Evolutionary conservation across 2,113 vertebrate genomes (phyloP), one percentile per base, ranked within the genome.

Genomic region (Serilophus lunatus): DNA sequence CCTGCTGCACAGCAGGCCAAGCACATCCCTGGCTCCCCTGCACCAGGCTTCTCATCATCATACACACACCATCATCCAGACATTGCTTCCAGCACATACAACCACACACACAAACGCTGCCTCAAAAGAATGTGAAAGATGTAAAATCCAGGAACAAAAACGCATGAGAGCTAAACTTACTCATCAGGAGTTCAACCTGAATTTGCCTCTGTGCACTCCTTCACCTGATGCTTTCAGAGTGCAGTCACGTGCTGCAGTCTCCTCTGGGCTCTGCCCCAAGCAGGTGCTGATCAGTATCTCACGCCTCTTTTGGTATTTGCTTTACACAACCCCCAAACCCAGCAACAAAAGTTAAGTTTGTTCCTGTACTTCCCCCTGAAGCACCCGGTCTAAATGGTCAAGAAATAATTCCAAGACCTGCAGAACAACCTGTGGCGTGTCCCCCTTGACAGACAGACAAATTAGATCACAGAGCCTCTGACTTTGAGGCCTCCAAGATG

Each of bases 41-140:
- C 54, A 40, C 5, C 23, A 23, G 70, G 45, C 0, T 92, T 60
- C 50, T 68, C 66, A 23, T n/a, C 64, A 63, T 59, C 71, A 53
- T n/a, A n/a, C 36, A 77, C 3, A 14, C 14, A 6, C 60, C 3
- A 0, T 59, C 79, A 76, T 50, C 76, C 88, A 82, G 78, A 50
- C 12, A 6, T 0, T 44, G 61, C 65, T 93, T 90, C 96, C 93
- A 94, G 92, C 66, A 61, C 44, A 77, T 54, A 80, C 42, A 95
- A 92, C 90, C 92, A 85, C 87, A 96, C 60, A 53, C 61, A 93
- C 31, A 69, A 86, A 72, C 14, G 51, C 36, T 49, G 85, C 45
- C 71, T 88, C 71, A 31, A 88, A 93, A 90, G 78, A 93, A 96
- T 82, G 95, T 22, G 54, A 69, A 65, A 90, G 83, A 94, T 28